A percentile compares a stretch with the other conserved stretches of the same genome.
phyloP scores from a whole-genome alignment of 2,888 invertebrate species.

The Dinocampus coccinellae region DNA sequence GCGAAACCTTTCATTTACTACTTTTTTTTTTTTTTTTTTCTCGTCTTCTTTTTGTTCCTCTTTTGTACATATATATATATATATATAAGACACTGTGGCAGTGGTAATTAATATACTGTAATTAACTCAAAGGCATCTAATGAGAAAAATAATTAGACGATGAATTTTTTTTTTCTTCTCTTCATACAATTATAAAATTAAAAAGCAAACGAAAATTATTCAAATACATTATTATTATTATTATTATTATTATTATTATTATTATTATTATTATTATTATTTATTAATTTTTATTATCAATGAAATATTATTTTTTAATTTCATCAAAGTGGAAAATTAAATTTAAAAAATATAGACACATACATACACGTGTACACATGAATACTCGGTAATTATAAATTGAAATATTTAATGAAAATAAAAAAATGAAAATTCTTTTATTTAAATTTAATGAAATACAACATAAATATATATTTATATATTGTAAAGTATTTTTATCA shows the following conservation, averaged over 20 bases:
- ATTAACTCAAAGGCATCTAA: conserved; percentile 49
- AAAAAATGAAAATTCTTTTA: neutral
- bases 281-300: neutral
- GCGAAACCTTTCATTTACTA: conserved; percentile 17
- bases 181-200: neutral
- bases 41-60: no score
- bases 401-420: neutral
- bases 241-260: no score
- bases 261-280: neutral
- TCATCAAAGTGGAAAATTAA: no score
- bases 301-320: no score
- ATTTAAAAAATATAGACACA: neutral
- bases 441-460: no score
- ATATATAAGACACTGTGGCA: neutral
- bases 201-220: neutral
- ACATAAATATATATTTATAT: neutral
- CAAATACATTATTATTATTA: neutral
- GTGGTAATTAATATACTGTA: conserved; percentile 54
- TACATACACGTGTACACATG: neutral
- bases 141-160: conserved; percentile 60
- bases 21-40: no score
- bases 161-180: conserved; percentile 55
- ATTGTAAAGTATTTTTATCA: neutral
- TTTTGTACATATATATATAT: neutral
- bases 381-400: no score